phyloP scores from a whole-genome alignment of 2,113 vertebrate species.

The Caretta caretta region DNA sequence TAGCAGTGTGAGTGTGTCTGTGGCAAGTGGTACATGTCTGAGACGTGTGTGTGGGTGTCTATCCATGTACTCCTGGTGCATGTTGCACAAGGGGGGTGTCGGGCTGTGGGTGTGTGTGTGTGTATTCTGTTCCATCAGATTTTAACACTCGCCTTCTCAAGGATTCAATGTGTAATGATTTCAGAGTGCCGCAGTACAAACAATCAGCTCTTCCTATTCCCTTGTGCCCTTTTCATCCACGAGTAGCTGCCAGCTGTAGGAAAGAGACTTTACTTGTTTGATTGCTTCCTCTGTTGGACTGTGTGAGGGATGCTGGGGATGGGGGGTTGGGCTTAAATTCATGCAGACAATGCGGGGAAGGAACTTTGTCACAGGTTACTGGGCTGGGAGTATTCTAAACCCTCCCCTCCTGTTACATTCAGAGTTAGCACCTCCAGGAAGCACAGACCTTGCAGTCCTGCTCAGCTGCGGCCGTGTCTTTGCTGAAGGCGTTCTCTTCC shows the following conservation, averaged over 20 bases:
- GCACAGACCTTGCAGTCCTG: not conserved
- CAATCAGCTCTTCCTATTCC: not conserved
- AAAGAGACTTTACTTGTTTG: not conserved
- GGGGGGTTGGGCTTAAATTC: not conserved
- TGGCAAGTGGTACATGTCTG: not conserved
- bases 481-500: not conserved
- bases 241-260: not conserved
- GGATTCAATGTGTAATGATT: fast-evolving
- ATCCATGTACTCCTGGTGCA: not conserved
- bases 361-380: not conserved
- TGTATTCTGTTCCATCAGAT: not conserved
- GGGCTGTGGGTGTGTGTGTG: fast-evolving
- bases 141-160: not conserved
- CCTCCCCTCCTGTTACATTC: not conserved
- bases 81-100: not conserved
- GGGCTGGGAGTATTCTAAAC: not conserved
- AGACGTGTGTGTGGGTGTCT: not conserved
- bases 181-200: fast-evolving
- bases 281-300: not conserved
- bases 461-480: not conserved
- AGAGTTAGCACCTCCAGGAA: not conserved
- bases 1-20: not conserved
- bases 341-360: not conserved
- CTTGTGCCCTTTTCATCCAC: not conserved
- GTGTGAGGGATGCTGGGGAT: not conserved